phyloP scores from a whole-genome alignment of 2,113 vertebrate species.

The Anoura caudifer region DNA sequence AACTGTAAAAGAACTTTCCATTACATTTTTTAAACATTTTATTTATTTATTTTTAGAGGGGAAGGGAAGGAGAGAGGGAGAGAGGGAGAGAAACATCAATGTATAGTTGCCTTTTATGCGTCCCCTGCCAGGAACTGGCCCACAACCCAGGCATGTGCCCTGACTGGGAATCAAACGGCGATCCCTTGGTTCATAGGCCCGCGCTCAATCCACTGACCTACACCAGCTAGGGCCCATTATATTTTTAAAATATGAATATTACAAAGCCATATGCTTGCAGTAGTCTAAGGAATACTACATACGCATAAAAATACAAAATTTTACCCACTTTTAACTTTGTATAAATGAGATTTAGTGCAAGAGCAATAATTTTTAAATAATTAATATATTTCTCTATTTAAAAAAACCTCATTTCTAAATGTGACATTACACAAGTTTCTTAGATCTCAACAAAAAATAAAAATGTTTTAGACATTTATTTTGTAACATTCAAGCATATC shows the following conservation, averaged over 20 bases:
- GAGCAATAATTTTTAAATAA: neutral
- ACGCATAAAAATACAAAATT: neutral
- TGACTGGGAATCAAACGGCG: too few relatives aligned
- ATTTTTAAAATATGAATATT: neutral
- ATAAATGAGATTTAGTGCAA: neutral
- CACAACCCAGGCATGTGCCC: too few relatives aligned
- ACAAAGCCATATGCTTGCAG: neutral
- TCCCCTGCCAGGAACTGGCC: too few relatives aligned
- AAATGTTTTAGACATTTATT: neutral
- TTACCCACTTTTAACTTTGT: neutral
- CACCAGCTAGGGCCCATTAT: too few relatives aligned
- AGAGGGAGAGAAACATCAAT: too few relatives aligned
- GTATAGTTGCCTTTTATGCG: too few relatives aligned
- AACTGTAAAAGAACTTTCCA: neutral
- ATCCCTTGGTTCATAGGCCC: too few relatives aligned
- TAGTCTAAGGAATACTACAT: constrained; percentile 28
- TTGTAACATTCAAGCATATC: neutral
- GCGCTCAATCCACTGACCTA: too few relatives aligned
- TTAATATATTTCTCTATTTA: neutral
- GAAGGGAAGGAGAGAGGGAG: too few relatives aligned
- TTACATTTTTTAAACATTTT: neutral
- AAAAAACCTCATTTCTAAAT: neutral
- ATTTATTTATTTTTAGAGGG: too few relatives aligned
- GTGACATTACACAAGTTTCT: neutral
- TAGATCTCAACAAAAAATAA: neutral